Evolutionary conservation across 2,113 vertebrate genomes (phyloP), one percentile per base, ranked within the genome.

Genomic region (Syngnathus floridae): DNA sequence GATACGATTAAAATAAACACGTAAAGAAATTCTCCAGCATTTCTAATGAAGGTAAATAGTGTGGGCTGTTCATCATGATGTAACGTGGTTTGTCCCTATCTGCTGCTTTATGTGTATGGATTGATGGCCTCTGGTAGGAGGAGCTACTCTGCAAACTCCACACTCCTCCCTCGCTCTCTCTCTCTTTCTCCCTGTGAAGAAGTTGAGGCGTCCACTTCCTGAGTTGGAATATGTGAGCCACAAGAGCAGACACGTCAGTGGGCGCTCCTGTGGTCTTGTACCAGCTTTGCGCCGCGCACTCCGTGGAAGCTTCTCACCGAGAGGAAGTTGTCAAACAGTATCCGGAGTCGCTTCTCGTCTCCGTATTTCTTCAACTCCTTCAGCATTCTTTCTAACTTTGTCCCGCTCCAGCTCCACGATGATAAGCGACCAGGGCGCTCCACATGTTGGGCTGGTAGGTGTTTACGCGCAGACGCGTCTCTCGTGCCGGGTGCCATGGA

Each of bases 401-500:
- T 60, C 77, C 72, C 69, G 68, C 84, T 87, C 77, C 74, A 70
- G 72, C 83, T 88, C 81, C 91, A 92, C 88, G 85, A 92, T 92
- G 91, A 88, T 89, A 87, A 84, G 82, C 77, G 86, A 88, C 74
- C 80, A 83, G 81, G 81, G 72, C 69, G 74, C 64, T 81, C 77
- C 87, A 82, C 86, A 83, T 71, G 75, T 82, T 87, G 85, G 88
- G 91, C 91, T 91, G 91, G 91, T 92, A 91, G 79, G 91, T 90
- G 81, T 80, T 85, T 80, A 43, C 40, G n/a, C 59, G 1, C 21
- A 16, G 59, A 4, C 21, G 1, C 9, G 11, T 8, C 16, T 10
- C 35, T 40, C 8, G 57, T 6, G 4, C 13, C 19, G 57, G n/a
- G 4, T 38, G 37, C 10, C 57, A 21, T 21, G 4, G 57, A 37